Evolutionary conservation across 2,888 invertebrate genomes (phyloP), one percentile per base, ranked within the genome.

Genomic region (Caenorhabditis afra): DNA sequence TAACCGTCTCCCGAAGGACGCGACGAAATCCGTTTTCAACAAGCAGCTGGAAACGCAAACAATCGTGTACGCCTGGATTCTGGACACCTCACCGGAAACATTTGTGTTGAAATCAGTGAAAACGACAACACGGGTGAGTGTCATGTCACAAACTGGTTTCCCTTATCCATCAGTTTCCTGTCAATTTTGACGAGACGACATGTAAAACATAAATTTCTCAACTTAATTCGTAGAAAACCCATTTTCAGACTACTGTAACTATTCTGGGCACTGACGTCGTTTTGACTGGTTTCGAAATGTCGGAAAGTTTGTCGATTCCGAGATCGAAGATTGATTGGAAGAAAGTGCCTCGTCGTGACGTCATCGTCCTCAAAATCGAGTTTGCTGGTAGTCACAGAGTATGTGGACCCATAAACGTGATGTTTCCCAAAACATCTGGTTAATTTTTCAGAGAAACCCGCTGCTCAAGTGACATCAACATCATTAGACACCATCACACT

Each of bases 31-130:
- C 39, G 23, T 74, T 3, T 81, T 58, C 68, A 81, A 82, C 59
- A 61, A 58, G 16, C 87, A 86, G 62, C 18, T 66, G 29, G 76
- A 83, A 39, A 45, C 64, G 7, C 67, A 85, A 44, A 86, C 87
- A 1, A 82, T 87, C 8, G 78, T 89, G 39, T 89, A 88, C 76
- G 89, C 89, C 0, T 89, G 87, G 82, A 61, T 89, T 41, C 66
- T 89, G 35, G 70, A 87, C 16, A 84, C 81, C 5, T 70, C 79
- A 3, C 61, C 55, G 2, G 78, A 77, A 8, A 49, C 55, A 18
- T 70, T 87, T 23, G 47, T 61, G 23, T 76, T 89, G 16, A 57
- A 75, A 37, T 83, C 84, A 14, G 81, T 89, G 12, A 79, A 80
- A 20, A 59, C 84, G 2, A 86, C 84, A 0, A 77, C 71, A 4